Evolutionary conservation across 2,113 vertebrate genomes (phyloP).

Genomic region (Speoplatyrhinus poulsoni): DNA sequence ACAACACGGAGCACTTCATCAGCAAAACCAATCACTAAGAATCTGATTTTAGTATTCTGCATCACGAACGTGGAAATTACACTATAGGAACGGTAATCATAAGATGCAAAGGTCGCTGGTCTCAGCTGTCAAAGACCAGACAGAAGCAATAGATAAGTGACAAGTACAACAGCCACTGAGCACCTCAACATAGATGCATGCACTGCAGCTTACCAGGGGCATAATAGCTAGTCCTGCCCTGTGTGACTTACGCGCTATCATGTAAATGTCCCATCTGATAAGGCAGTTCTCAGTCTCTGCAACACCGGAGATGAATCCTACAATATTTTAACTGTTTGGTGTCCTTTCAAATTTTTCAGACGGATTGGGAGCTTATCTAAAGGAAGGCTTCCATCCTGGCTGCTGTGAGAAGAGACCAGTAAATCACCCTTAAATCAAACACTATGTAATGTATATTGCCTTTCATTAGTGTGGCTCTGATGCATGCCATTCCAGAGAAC

Average conservation of each 20-base stretch:
- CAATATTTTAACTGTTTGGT: conserved; percentile 67
- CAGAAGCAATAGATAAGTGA: conserved; percentile 25
- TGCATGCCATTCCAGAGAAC: conserved; percentile 52
- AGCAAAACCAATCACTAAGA: conserved; percentile 23
- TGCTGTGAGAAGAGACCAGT: conserved; percentile 44
- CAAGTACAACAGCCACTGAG: conserved; percentile 29
- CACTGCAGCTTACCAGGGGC: conserved; percentile 28
- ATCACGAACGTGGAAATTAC: conserved; percentile 16
- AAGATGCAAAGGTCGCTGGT: conserved; percentile 41
- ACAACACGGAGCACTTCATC: conserved; percentile 24
- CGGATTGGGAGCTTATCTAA: conserved; percentile 59
- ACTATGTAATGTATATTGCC: conserved; percentile 75
- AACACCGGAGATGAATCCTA: conserved; percentile 41
- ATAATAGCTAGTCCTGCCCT: conserved; percentile 38
- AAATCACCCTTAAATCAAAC: conserved; percentile 76
- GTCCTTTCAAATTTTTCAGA: conserved; percentile 64
- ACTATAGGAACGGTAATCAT: conserved; percentile 10
- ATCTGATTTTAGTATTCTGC: conserved; percentile 7
- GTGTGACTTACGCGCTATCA: conserved; percentile 53
- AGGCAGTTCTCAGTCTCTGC: conserved; percentile 38
- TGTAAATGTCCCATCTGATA: conserved; percentile 69
- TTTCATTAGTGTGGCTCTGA: conserved; percentile 72
- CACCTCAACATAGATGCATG: conserved; percentile 27
- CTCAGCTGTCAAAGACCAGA: conserved; percentile 20
- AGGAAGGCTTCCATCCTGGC: conserved; percentile 44